Conservation (phyloP, 2,113 vertebrate genomes). For the Pachycephala philippinensis region DNA sequence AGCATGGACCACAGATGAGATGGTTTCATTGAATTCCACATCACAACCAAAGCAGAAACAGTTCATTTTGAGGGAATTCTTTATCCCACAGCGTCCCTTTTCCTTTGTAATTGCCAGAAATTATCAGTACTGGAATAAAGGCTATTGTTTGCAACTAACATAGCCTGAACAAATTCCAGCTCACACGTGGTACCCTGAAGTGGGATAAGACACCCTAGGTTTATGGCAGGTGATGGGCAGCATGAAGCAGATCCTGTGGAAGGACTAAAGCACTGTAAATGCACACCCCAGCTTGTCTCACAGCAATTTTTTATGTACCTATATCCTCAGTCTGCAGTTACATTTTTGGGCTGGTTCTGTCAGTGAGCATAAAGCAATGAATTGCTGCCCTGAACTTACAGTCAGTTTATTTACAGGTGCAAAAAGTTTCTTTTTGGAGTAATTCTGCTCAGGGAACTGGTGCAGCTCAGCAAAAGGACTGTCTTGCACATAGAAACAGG, state of each 20-base stretch:
- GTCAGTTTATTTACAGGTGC: neutral
- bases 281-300: neutral
- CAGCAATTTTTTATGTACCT: neutral
- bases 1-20: neutral
- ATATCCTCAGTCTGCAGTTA: neutral
- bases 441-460: neutral
- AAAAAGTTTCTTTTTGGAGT: neutral
- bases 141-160: rapidly evolving
- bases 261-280: neutral
- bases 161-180: neutral
- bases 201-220: neutral
- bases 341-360: neutral
- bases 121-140: neutral
- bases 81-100: neutral
- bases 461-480: neutral
- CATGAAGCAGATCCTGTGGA: neutral
- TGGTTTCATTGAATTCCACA: neutral
- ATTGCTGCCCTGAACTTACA: neutral
- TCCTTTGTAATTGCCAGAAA: neutral
- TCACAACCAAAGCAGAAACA: neutral
- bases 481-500: neutral
- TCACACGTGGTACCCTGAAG: rapidly evolving
- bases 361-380: neutral
- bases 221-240: neutral
- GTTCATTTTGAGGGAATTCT: neutral